Evolutionary conservation across 2,797 vertebrate species (phyloP), one percentile per base, ranked within the genome.

Genomic region (Decapterus maruadsi): DNA sequence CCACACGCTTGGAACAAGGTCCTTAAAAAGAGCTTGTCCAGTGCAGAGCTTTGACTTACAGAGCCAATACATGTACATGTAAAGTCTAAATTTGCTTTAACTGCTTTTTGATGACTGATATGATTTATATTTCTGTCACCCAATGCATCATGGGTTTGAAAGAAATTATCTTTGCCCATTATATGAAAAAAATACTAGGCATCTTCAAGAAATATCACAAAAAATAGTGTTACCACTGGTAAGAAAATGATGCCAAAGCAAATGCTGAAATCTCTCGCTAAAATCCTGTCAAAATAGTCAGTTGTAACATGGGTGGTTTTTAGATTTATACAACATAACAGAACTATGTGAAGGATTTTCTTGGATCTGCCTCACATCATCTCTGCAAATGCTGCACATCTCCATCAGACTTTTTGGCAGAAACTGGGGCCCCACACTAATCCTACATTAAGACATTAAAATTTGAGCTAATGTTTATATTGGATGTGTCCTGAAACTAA

Each of bases 361-460:
- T 22, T 22, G 50, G 20, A 22, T 22, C 50, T 22, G 20, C 1
- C n/a, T 1, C 5, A 11, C 20, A 13, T 22, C 50, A 12, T 12
- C n/a, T 51, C n/a, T 6, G 45, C 6, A 48, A 48, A 48, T 48
- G 45, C 17, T 20, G 19, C 3, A 20, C 20, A 20, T 50, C 19
- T 10, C 20, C 48, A 20, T 22, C 8, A 19, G 7, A 34, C 36
- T 2, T 34, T 58, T 75, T 70, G 61, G 42, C 66, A 60, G 62
- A 62, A 73, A 56, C 40, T 11, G 19, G 8, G 34, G 34, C 34
- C 34, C 34, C 19, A 48, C 16, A 48, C 6, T 50, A 20, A 51
- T 51, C n/a, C n/a, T 51, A 1, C 20, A 22, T 22, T 5, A 22
- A 51, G n/a, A 51, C n/a, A 51, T 51, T 51, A 51, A 20, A 51